These are phyloP conservation scores for Drosophila repleta DNA, from an alignment of 1,140 invertebrate species.

Conservation along the genomic window DNA sequence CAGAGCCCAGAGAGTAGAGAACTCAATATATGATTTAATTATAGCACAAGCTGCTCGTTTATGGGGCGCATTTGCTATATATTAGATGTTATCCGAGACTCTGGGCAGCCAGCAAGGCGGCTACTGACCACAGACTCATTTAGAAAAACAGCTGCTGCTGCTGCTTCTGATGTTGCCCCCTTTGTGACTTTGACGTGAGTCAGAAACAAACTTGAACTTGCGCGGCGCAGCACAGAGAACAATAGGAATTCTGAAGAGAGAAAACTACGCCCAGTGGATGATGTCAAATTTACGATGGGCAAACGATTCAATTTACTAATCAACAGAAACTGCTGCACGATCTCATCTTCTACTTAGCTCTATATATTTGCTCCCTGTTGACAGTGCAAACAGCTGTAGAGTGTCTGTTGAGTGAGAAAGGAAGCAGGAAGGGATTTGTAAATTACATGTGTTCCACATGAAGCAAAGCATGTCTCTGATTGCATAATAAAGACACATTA, in stretches of 20 bases:
- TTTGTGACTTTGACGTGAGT: constrained; percentile 56
- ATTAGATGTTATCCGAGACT: constrained; percentile 73
- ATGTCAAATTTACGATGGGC: constrained; percentile 41
- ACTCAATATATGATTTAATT: constrained; percentile 71
- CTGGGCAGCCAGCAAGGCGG: constrained; percentile 47
- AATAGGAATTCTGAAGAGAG: constrained; percentile 35
- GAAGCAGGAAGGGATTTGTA: constrained; percentile 22
- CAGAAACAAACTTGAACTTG: constrained; percentile 80
- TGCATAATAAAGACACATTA: constrained; percentile 5
- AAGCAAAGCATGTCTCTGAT: constrained; percentile 1
- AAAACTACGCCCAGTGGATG: constrained; percentile 26
- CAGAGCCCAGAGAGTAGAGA: constrained; percentile 13
- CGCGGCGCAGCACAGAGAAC: neutral
- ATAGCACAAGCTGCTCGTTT: constrained; percentile 46
- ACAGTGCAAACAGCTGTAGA: constrained; percentile 41
- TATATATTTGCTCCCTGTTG: neutral
- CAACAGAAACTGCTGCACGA: constrained; percentile 38
- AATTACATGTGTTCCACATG: constrained; percentile 14
- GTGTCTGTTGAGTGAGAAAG: neutral
- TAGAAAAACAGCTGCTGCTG: constrained; percentile 21
- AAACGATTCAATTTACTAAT: constrained; percentile 49
- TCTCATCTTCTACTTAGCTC: constrained; percentile 13
- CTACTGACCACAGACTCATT: constrained; percentile 44
- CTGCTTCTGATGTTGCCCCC: constrained; percentile 31
- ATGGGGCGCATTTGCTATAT: constrained; percentile 48